Base-by-base conservation (phyloP, 2,888 invertebrate species). In the Pristionchus japonicus region DNA sequence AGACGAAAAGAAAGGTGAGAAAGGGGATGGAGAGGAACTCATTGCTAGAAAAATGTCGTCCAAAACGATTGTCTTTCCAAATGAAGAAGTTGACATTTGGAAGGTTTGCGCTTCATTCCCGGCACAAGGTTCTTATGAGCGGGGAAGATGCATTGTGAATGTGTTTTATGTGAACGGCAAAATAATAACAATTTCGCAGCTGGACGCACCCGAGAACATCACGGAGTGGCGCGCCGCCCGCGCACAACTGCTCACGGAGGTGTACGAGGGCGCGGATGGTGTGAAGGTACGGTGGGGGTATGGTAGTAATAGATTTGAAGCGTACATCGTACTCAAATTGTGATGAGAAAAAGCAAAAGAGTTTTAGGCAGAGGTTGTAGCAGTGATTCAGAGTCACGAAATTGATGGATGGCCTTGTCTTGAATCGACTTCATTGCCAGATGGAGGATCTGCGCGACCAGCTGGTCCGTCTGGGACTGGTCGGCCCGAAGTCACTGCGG, bases 361-460 rank as follows among this genome's bases (percentile, higher is more conserved):
- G n/a, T 52, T 20, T 0, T 52, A 52, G 17, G 52, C 17, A 52
- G 13, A 20, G 20, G 7, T 23, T 52, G 52, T 13, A 52, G 23
- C 52, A 17, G 52, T 17, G 52, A 52, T 9, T 52, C n/a, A n/a
- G n/a, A n/a, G n/a, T n/a, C n/a, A n/a, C n/a, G n/a, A n/a, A n/a
- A n/a, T n/a, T n/a, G n/a, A n/a, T n/a, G n/a, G n/a, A n/a, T n/a
- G n/a, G n/a, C n/a, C n/a, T n/a, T n/a, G n/a, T n/a, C n/a, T n/a
- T n/a, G n/a, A n/a, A 17, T 23, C 9, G 6, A n/a, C 7, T 27
- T 13, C 31, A 52, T 20, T 1, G 13, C 27, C 3, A 92, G 92
- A 17, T 92, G 57, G 67, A 82, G n/a, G 91, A 92, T 70, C 86
- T 91, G 52, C 87, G 90, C 27, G 90, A 92, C 84, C 89, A 90